Base-by-base conservation (phyloP, 2,797 vertebrate species). In the Anisognathus igniventris region DNA sequence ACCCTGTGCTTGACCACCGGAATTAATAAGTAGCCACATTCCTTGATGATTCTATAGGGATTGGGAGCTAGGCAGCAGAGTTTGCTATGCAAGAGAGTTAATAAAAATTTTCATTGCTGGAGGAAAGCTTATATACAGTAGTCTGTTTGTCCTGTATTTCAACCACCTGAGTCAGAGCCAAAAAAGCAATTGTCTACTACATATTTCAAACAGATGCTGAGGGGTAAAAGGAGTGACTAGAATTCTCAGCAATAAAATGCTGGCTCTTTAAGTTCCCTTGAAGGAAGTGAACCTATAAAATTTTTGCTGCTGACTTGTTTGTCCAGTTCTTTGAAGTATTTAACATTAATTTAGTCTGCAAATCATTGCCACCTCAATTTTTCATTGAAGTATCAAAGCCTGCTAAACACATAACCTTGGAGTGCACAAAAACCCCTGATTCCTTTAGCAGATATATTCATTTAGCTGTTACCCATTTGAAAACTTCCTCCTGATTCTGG, bases 121-220 rank as follows among this genome's bases (percentile, higher is more conserved):
- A 97, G 96, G 96, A 97, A 97, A 96, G 96, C 98, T 98, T 98
- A 96, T 97, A 96, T 97, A 97, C 97, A 97, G 97, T 97, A 97
- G 98, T 97, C 97, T 98, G 96, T 98, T 97, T 98, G 98, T 98
- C 97, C 97, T 97, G 97, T 97, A 97, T 98, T 98, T 98, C 98
- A 98, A 98, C 98, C 97, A 98, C 98, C 98, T 98, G 98, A 98
- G 97, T 96, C 90, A 77, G 93, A 97, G 98, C 98, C 98, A 98
- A 98, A 97, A 98, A 97, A 97, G 96, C 97, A 97, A 97, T 98
- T 98, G 98, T 98, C 97, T 97, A 88, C 97, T 98, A 97, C 98
- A 98, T 98, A 98, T 99, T 99, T 99, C 98, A 98, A 98, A 98
- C 99, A 99, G 98, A 99, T 99, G 98, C 98, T 98, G 97, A 97